Evolutionary conservation across 2,888 invertebrate genomes (phyloP).

Genomic region (Ceriagrion tenellum): DNA sequence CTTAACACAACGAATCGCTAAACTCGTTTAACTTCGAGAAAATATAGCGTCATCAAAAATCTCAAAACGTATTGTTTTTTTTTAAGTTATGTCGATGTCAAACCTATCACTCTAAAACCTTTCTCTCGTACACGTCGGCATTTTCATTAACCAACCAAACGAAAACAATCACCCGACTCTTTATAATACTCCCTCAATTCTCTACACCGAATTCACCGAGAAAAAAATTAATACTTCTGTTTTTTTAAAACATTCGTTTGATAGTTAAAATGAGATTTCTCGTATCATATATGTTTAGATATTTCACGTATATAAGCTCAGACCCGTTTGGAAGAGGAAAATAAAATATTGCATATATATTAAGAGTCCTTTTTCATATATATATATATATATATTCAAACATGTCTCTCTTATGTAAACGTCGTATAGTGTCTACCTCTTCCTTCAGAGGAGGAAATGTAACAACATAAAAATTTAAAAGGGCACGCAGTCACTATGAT

Average conservation of each 20-base stretch:
- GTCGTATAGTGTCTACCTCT: neutral
- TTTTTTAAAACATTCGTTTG: neutral
- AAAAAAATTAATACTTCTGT: constrained; percentile 35
- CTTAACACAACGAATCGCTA: constrained; percentile 27
- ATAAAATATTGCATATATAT: constrained; percentile 22
- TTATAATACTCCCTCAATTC: neutral
- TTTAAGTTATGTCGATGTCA: neutral
- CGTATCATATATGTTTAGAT: neutral
- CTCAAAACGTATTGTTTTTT: neutral
- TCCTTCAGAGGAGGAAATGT: neutral
- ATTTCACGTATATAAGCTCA: constrained; percentile 58
- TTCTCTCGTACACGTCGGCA: neutral
- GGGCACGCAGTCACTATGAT: neutral
- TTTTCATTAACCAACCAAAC: neutral
- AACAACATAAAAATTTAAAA: neutral
- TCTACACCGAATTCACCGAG: neutral
- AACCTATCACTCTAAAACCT: neutral
- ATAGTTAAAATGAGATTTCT: constrained; percentile 29
- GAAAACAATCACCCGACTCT: neutral
- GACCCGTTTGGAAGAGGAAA: constrained; percentile 65
- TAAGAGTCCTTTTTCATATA: neutral
- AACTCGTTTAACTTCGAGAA: constrained; percentile 47
- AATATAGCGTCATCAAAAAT: constrained; percentile 43
- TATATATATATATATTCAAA: too few species aligned
- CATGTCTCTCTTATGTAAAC: neutral